Evolutionary conservation across 2,113 vertebrate genomes (phyloP), one percentile per base, ranked within the genome.

Genomic region (Trogon melanurus): DNA sequence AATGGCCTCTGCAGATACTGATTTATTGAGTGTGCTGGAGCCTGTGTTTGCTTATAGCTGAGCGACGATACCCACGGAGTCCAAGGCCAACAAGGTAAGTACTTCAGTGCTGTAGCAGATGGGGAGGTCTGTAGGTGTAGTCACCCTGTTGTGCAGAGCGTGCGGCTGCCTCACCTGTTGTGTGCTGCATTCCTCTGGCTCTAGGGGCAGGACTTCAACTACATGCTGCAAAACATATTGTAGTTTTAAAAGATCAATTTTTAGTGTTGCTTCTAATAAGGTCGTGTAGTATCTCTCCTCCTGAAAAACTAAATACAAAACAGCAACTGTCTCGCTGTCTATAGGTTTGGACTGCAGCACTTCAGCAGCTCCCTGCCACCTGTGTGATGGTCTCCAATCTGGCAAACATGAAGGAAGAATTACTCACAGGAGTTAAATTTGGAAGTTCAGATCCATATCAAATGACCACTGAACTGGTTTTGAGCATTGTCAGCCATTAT

Each of bases 311-410:
- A 50, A 60, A 87, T 75, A 13, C 53, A 29, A 82, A 66, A 53
- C 34, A 57, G 69, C 76, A 69, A 38, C 89, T 85, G 50, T 41
- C 79, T 83, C 91, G 27, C 85, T 76, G n/a, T 79, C 85, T 72
- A 8, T 32, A 32, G 38, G 56, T 64, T 95, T 61, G 76, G 50
- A 45, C 57, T 67, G 80, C 38, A 87, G 50, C 18, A 21, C 80
- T 81, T 64, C 18, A 51, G 92, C 69, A 79, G 23, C 79, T 84
- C 73, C 61, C 81, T 86, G 89, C 69, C 73, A 27, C 54, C 78
- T 91, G 29, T 58, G 53, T 60, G 64, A 36, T 38, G 58, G 50
- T 79, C 76, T 86, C 62, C 80, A 82, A 4, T 83, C 69, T 65
- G 81, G 76, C 61, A 91, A 81, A 85, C 32, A 18, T 30, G 44